Percentiles rank a stretch among this genome's conserved stretches.
phyloP scores from a whole-genome alignment of 2,113 vertebrate species.

The Mormoops blainvillei region DNA sequence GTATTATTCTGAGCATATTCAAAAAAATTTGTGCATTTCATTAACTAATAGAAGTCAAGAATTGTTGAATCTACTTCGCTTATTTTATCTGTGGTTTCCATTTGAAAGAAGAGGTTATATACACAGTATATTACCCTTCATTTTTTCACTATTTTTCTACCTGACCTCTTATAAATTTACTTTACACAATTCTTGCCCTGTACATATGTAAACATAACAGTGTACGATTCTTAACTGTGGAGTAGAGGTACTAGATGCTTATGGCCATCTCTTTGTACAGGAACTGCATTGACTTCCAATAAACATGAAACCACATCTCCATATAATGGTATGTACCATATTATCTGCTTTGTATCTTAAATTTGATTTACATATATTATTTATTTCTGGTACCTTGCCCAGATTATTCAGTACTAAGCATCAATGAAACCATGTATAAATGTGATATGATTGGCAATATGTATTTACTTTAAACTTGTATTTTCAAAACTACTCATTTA shows the following conservation, averaged over 20 bases:
- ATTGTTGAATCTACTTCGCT: conserved; percentile 29
- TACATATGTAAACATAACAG: conserved; percentile 95
- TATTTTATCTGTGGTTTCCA: conserved; percentile 70
- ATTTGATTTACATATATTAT: conserved; percentile 89
- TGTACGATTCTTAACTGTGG: conserved; percentile 87
- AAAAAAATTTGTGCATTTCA: conserved; percentile 26
- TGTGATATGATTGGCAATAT: conserved; percentile 85
- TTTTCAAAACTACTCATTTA: conserved; percentile 82
- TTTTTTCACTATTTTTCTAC: conserved; percentile 76
- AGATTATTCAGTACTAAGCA: conserved; percentile 83
- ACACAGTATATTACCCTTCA: conserved; percentile 63
- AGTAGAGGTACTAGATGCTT: conserved; percentile 87
- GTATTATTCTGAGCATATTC: conserved; percentile 21
- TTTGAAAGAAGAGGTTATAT: conserved; percentile 50
- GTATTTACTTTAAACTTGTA: conserved; percentile 86
- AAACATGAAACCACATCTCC: conserved; percentile 57
- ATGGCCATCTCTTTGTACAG: conserved; percentile 93
- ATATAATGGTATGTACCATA: conserved; percentile 71
- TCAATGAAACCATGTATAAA: conserved; percentile 89
- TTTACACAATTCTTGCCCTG: conserved; percentile 83
- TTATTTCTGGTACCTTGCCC: conserved; percentile 93
- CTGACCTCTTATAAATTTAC: conserved; percentile 80
- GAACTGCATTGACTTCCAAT: conserved; percentile 66
- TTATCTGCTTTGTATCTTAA: conserved; percentile 80
- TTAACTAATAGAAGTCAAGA: conserved; percentile 23